Evolutionary conservation across 2,797 vertebrate species (phyloP), one percentile per base, ranked within the genome.

Genomic region (Phyllotis vaccarum): DNA sequence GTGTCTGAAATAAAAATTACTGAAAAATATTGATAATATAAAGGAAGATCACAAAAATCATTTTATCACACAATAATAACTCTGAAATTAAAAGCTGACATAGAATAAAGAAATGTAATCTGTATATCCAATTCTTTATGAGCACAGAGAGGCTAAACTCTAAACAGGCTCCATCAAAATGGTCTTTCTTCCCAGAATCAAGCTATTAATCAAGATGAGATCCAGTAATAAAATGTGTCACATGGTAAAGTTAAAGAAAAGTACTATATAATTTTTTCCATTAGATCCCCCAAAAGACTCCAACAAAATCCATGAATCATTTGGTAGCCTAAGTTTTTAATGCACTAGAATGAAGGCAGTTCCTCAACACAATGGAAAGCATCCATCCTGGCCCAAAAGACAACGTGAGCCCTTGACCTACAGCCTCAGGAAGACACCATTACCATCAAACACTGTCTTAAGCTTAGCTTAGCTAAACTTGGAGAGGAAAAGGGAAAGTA

Each of bases 41-140:
- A 75, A 70, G 16, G 78, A 90, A 86, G n/a, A 5, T 74, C 86
- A 54, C 72, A 74, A 93, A 79, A 66, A 90, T 90, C 3, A 54
- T 12, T 88, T 91, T 94, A 81, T 62, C 93, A 87, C 74, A 31
- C 22, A 89, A 64, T 72, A 64, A 72, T 70, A 90, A 31, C 49
- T 85, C 11, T 95, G 46, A 92, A 95, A 96, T 90, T 90, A 95
- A 95, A 96, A 94, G 2, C 14, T 95, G 75, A 89, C 74, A 80
- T 66, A 86, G 62, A 94, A 92, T 40, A 78, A 14, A 81, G 60
- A 78, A 93, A 76, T 43, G 31, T 91, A 91, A 78, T 80, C 60
- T 89, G 9, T 75, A 29, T 40, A 89, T 79, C 60, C 34, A 86
- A 49, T 46, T 89, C 49, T 95, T 97, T 94, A 90, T 66, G 58